phyloP scores from a whole-genome alignment of 2,113 vertebrate genomes.

The Pimephales promelas region DNA sequence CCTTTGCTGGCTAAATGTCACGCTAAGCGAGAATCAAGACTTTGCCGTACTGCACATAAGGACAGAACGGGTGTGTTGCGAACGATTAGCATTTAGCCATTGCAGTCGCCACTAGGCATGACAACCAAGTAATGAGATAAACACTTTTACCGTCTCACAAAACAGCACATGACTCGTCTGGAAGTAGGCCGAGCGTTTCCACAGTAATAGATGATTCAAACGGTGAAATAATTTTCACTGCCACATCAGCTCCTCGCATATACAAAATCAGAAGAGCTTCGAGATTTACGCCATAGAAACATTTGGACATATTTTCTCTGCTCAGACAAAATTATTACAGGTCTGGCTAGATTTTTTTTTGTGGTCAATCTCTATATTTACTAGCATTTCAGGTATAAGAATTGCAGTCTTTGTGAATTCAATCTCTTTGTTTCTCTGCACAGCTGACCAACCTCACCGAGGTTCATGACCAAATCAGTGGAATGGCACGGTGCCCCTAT shows the following conservation, averaged over 20 bases:
- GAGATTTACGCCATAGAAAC: not conserved
- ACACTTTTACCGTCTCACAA: conserved; percentile 50
- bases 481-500: conserved; percentile 97
- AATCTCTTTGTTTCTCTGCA: conserved; percentile 36
- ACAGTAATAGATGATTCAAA: conserved; percentile 35
- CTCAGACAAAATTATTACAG: not conserved
- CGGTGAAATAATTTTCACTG: not conserved
- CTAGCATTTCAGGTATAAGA: not conserved
- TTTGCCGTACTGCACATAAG: conserved; percentile 27
- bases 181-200: conserved; percentile 16
- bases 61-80: conserved; percentile 26
- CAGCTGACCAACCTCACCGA: conserved; percentile 92
- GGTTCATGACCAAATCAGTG: conserved; percentile 96
- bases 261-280: not conserved
- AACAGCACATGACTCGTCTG: conserved; percentile 58
- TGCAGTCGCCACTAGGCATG: conserved; percentile 11
- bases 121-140: conserved; percentile 64
- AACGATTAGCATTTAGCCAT: conserved; percentile 45
- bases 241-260: not conserved
- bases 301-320: not conserved
- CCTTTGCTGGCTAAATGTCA: conserved; percentile 35
- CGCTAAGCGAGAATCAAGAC: conserved; percentile 30
- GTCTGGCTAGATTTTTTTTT: not conserved
- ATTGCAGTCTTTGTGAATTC: conserved; percentile 1
- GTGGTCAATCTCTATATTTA: not conserved